phyloP scores from a whole-genome alignment of 2,113 vertebrate species.

The Eupsittula cactorum region DNA sequence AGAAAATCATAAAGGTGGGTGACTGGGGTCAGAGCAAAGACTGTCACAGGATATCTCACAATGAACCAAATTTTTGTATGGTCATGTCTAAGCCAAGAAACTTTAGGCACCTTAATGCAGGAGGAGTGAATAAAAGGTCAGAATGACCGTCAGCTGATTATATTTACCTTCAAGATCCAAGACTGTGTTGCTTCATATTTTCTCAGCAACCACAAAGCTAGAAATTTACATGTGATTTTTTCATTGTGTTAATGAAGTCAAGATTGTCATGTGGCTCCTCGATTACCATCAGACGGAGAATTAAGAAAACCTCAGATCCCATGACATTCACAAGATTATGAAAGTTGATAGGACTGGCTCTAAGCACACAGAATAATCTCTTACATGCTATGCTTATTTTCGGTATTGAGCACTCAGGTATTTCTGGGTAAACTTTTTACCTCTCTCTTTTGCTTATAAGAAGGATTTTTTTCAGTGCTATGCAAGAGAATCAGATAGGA shows the following conservation, averaged over 20 bases:
- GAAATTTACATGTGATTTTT: neutral
- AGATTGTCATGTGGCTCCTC: conserved; percentile 5
- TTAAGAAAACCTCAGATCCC: neutral
- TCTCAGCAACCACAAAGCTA: neutral
- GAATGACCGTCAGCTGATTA: neutral
- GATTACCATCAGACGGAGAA: neutral
- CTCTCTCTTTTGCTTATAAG: neutral
- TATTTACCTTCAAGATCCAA: neutral
- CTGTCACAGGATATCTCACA: neutral
- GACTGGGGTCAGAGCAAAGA: neutral
- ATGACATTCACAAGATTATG: conserved; percentile 34
- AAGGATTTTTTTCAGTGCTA: neutral
- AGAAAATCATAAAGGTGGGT: neutral
- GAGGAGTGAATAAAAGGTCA: neutral
- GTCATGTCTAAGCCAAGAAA: neutral
- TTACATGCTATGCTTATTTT: neutral
- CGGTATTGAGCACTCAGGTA: neutral
- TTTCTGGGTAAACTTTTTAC: conserved; percentile 1
- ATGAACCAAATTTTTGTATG: neutral
- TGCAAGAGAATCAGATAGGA: neutral
- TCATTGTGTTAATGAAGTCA: neutral
- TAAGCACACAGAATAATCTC: neutral
- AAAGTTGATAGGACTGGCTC: neutral
- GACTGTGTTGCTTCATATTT: neutral
- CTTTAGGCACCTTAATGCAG: neutral